These are phyloP conservation scores for Pseudococcus jackbeardsleyi DNA, from an alignment of 2,888 invertebrate genomes.

Conservation along the genomic window DNA sequence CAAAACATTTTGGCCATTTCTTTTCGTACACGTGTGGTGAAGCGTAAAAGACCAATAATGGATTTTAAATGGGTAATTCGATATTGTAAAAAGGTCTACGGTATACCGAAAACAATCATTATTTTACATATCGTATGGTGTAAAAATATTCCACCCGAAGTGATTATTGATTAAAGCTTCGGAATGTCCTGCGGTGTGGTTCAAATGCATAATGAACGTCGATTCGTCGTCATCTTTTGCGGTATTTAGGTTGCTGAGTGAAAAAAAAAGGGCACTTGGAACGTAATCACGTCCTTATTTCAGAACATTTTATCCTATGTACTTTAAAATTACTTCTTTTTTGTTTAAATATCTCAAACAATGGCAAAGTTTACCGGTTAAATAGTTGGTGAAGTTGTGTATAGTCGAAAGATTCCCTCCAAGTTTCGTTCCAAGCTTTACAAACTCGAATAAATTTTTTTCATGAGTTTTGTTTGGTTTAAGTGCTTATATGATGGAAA, in stretches of 20 bases:
- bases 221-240: not conserved
- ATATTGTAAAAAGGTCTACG: not conserved
- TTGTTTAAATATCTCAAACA: not conserved
- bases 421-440: too few relatives aligned
- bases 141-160: not conserved
- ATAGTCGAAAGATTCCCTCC: too few relatives aligned
- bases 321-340: not conserved
- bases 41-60: not conserved
- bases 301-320: not conserved
- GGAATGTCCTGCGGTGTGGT: not conserved
- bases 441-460: too few relatives aligned
- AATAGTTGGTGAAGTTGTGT: too few relatives aligned
- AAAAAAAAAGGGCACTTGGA: not conserved
- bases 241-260: not conserved
- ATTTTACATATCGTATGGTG: not conserved
- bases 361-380: not conserved
- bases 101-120: not conserved
- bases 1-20: not conserved
- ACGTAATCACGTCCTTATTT: not conserved
- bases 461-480: too few relatives aligned
- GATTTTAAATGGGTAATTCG: not conserved
- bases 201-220: conserved; percentile 7
- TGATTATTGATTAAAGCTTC: conserved; percentile 4
- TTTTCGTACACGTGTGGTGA: not conserved
- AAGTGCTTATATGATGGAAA: too few relatives aligned